phyloP scores from a whole-genome alignment of 2,797 vertebrate species.

The Chanos chanos region DNA sequence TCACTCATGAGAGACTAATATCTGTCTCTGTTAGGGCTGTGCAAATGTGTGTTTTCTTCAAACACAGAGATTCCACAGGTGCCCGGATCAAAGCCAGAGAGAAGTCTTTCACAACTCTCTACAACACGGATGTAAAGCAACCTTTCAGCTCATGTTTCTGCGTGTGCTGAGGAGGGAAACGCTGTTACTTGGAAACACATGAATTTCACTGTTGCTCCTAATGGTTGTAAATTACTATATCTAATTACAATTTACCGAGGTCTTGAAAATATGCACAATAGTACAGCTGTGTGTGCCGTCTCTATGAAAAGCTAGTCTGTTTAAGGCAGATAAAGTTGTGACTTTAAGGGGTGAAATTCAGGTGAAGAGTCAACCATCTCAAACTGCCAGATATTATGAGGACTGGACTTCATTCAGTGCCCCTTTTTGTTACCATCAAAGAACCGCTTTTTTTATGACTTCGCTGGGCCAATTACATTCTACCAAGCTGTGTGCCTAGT shows the following conservation, averaged over 20 bases:
- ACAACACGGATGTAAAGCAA: neutral
- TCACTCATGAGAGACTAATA: slow-evolving; percentile 4
- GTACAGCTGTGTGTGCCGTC: neutral
- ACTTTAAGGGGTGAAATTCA: neutral
- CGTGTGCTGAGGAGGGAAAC: neutral
- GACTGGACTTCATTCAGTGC: too few species aligned
- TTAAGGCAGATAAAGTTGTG: too few species aligned
- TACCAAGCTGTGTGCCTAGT: too few species aligned
- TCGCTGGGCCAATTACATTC: too few species aligned
- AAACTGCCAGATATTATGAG: slow-evolving; percentile 17
- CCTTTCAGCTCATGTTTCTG: neutral
- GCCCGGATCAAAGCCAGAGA: neutral
- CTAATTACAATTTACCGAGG: neutral
- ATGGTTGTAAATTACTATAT: neutral
- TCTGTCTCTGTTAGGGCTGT: neutral
- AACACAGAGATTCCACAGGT: slow-evolving; percentile 9
- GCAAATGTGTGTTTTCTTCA: slow-evolving; percentile 6
- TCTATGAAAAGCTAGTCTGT: neutral
- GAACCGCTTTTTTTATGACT: too few species aligned
- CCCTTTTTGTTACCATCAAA: too few species aligned
- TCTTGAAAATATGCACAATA: neutral
- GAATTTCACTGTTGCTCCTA: neutral
- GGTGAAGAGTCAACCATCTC: neutral
- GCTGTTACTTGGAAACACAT: neutral
- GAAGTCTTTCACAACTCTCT: neutral